Conservation (phyloP, 1,140 invertebrate species). For the Drosophila subobscura region DNA sequence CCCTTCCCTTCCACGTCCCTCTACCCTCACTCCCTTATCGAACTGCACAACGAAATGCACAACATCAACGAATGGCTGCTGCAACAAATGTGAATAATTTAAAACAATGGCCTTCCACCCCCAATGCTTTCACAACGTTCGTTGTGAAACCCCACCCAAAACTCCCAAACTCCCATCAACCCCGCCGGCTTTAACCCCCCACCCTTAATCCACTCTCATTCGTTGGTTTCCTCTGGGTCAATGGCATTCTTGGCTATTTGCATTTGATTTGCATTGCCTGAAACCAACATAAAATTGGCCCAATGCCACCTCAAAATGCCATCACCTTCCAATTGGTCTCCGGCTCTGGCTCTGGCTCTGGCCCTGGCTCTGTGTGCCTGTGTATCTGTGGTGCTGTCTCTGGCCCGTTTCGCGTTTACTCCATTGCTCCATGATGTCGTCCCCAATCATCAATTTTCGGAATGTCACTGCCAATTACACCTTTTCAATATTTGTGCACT, state of each 20-base stretch:
- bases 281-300: constrained; percentile 47
- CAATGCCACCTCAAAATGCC: neutral
- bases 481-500: constrained; percentile 81
- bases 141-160: neutral
- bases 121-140: neutral
- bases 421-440: constrained; percentile 14
- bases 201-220: neutral
- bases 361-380: no score
- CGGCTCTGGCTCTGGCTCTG: no score
- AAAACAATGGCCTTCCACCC: constrained; percentile 47
- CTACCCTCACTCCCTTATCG: constrained; percentile 32
- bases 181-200: neutral
- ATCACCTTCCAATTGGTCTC: no score
- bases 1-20: neutral
- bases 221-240: constrained; percentile 44
- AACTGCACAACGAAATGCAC: constrained; percentile 64
- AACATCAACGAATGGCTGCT: constrained; percentile 43
- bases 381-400: no score
- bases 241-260: constrained; percentile 81
- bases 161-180: neutral
- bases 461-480: constrained; percentile 81
- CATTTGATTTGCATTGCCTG: constrained; percentile 79
- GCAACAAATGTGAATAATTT: constrained; percentile 79
- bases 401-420: no score
- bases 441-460: constrained; percentile 76